Evolutionary conservation across 2,888 invertebrate genomes (phyloP).

Genomic region (Perithous albicinctus): DNA sequence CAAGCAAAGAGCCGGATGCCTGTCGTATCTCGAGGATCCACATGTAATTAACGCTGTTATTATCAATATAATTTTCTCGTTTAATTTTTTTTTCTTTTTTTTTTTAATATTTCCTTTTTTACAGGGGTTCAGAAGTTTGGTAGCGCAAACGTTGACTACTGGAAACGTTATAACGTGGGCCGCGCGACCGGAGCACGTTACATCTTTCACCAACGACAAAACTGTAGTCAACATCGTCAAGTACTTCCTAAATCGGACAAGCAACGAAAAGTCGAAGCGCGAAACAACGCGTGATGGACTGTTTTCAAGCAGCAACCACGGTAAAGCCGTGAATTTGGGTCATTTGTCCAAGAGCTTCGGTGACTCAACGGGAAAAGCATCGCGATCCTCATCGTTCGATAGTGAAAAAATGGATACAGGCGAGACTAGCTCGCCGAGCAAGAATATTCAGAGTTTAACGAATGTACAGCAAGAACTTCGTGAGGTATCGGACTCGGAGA

Average conservation of each 20-base stretch:
- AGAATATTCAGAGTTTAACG: constrained; percentile 41
- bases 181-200: constrained; percentile 88
- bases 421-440: constrained; percentile 69
- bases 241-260: constrained; percentile 86
- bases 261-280: constrained; percentile 68
- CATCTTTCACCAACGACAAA: constrained; percentile 91
- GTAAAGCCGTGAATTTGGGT: constrained; percentile 68
- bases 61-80: neutral
- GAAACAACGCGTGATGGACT: constrained; percentile 65
- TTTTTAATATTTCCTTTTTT: neutral
- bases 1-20: constrained; percentile 95
- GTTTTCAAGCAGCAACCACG: constrained; percentile 67
- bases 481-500: constrained; percentile 75
- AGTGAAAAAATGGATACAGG: constrained; percentile 79
- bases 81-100: too few species aligned
- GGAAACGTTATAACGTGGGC: constrained; percentile 90
- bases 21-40: constrained; percentile 95
- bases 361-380: constrained; percentile 70
- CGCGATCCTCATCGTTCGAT: constrained; percentile 68
- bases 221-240: constrained; percentile 90
- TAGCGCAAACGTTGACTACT: constrained; percentile 92
- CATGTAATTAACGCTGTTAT: constrained; percentile 78
- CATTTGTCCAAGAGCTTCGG: constrained; percentile 69
- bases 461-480: constrained; percentile 59
- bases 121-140: constrained; percentile 90